phyloP scores from a whole-genome alignment of 1,140 invertebrate genomes.

The Drosophila pectinifera region DNA sequence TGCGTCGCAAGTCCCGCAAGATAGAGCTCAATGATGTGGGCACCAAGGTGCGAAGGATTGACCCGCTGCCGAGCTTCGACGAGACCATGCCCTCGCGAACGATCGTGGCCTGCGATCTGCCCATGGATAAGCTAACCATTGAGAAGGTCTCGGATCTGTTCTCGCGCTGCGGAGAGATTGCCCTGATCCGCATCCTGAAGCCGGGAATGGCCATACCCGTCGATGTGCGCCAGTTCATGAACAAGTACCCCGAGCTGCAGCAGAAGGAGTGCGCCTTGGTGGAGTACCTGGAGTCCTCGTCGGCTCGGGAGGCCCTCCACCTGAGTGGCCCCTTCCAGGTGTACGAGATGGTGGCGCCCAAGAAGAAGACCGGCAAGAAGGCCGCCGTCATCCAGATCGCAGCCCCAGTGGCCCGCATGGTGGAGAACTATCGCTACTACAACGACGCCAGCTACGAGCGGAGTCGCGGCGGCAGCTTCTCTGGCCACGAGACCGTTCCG shows the following conservation, averaged over 20 bases:
- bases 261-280: slow-evolving; percentile 94
- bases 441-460: slow-evolving; percentile 76
- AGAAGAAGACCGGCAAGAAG: slow-evolving; percentile 85
- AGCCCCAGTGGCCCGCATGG: slow-evolving; percentile 78
- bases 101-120: slow-evolving; percentile 94
- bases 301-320: slow-evolving; percentile 92
- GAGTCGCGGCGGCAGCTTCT: slow-evolving; percentile 81
- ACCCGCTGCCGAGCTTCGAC: slow-evolving; percentile 94
- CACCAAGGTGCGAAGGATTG: slow-evolving; percentile 94
- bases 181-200: slow-evolving; percentile 92
- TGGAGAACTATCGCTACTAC: slow-evolving; percentile 84
- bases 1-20: slow-evolving; percentile 90
- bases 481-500: slow-evolving; percentile 66
- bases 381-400: slow-evolving; percentile 76
- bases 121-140: slow-evolving; percentile 92
- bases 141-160: slow-evolving; percentile 95
- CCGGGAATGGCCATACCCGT: slow-evolving; percentile 94
- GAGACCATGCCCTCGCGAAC: slow-evolving; percentile 96
- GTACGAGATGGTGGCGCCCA: slow-evolving; percentile 84
- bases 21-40: slow-evolving; percentile 95
- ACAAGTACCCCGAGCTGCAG: slow-evolving; percentile 94
- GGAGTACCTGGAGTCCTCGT: slow-evolving; percentile 94
- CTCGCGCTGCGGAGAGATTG: slow-evolving; percentile 94
- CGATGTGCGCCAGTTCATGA: slow-evolving; percentile 94
- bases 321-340: slow-evolving; percentile 85